These are phyloP conservation scores for Beroe forskalii DNA, from an alignment of 37 sponge, comb jelly and placozoan species.

Conservation along the genomic window DNA sequence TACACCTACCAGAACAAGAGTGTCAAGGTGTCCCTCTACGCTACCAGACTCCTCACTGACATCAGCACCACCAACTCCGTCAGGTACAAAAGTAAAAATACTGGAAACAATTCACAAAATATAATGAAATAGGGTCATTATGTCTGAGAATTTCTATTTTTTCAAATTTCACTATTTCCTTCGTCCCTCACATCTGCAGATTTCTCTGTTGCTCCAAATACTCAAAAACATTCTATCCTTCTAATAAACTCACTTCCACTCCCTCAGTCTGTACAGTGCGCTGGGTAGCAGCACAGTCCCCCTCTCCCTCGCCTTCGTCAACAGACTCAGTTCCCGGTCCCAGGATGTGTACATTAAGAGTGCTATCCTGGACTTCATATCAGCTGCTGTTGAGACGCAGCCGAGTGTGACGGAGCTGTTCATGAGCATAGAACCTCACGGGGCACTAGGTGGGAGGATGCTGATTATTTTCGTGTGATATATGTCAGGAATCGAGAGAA, in stretches of 20 bases:
- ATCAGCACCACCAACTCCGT: slow-evolving; percentile 39
- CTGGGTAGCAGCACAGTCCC: slow-evolving; percentile 47
- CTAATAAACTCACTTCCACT: no score
- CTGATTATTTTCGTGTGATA: no score
- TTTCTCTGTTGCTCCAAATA: no score
- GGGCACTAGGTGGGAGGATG: not conserved
- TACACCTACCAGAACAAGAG: slow-evolving; percentile 60
- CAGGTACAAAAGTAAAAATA: slow-evolving; percentile 2
- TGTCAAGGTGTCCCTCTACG: slow-evolving; percentile 50
- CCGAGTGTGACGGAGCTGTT: slow-evolving; percentile 62
- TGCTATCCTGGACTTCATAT: slow-evolving; percentile 56
- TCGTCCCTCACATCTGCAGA: no score
- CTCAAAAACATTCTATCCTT: no score
- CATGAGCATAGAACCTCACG: slow-evolving; percentile 15
- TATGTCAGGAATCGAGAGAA: no score
- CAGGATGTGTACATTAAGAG: slow-evolving; percentile 60
- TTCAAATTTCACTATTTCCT: no score
- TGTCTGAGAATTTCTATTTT: no score
- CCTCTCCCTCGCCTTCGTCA: slow-evolving; percentile 53
- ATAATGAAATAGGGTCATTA: no score
- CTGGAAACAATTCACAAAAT: no score
- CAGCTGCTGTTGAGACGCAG: slow-evolving; percentile 55
- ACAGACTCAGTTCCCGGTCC: slow-evolving; percentile 43
- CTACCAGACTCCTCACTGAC: slow-evolving; percentile 51
- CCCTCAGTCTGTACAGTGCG: slow-evolving; percentile 57